phyloP scores from a whole-genome alignment of 2,797 vertebrate genomes.

The Lateolabrax maculatus region DNA sequence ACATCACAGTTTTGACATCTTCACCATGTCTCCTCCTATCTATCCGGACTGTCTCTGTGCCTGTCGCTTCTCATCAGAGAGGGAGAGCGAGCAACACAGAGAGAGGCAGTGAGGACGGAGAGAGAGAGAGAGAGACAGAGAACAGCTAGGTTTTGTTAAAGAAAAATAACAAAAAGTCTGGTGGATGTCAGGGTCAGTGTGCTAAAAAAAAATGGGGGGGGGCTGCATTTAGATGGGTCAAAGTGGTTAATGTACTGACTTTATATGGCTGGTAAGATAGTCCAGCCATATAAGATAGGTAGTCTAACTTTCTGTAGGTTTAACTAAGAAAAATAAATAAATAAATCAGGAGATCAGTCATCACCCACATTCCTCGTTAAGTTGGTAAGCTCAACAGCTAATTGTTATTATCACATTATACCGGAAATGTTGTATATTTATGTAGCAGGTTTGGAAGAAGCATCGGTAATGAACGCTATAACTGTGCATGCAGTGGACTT shows the following conservation, averaged over 20 bases:
- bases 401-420: too few species aligned
- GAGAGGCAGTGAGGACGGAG: conserved; percentile 20
- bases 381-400: background rate
- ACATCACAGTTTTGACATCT: conserved; percentile 72
- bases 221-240: conserved; percentile 35
- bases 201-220: too few species aligned
- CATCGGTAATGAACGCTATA: background rate
- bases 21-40: conserved; percentile 69
- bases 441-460: background rate
- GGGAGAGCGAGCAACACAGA: conserved; percentile 29
- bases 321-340: background rate
- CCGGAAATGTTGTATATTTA: background rate
- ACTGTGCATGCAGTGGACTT: background rate
- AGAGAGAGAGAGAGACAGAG: conserved; percentile 11
- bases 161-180: conserved; percentile 36
- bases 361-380: background rate
- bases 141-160: conserved; percentile 26
- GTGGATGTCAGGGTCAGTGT: conserved; percentile 26
- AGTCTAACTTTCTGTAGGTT: background rate
- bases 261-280: background rate
- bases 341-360: too few species aligned
- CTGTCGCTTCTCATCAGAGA: conserved; percentile 71
- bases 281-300: background rate
- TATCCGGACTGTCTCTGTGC: conserved; percentile 49
- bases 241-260: background rate